Evolutionary conservation across 2,888 invertebrate species (phyloP).

Genomic region (Drosophila ezoana): DNA sequence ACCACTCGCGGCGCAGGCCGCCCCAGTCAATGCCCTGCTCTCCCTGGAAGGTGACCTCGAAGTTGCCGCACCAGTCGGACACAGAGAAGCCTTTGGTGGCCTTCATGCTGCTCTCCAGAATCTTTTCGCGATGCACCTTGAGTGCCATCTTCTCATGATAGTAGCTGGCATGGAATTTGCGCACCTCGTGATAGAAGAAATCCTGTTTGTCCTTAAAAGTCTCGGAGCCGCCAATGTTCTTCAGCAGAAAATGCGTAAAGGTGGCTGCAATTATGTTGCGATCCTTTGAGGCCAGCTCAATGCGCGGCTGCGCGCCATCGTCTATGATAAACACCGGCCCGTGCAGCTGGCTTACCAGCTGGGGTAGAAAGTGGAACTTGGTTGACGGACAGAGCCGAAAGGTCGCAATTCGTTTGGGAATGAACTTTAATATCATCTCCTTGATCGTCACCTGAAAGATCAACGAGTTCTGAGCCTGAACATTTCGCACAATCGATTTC

Average conservation of each 20-base stretch:
- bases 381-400: constrained; percentile 97
- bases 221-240: constrained; percentile 97
- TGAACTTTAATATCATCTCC: constrained; percentile 96
- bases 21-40: constrained; percentile 98
- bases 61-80: constrained; percentile 97
- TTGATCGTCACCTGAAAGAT: constrained; percentile 91
- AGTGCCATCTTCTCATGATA: constrained; percentile 94
- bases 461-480: constrained; percentile 82
- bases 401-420: constrained; percentile 95
- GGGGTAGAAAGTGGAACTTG: constrained; percentile 90
- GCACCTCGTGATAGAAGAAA: constrained; percentile 92
- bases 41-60: constrained; percentile 96
- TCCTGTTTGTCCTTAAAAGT: constrained; percentile 94
- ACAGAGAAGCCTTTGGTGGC: constrained; percentile 93
- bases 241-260: constrained; percentile 94
- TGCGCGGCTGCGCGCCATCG: constrained; percentile 95
- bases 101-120: constrained; percentile 93
- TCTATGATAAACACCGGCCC: constrained; percentile 92
- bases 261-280: constrained; percentile 96
- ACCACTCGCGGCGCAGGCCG: constrained; percentile 97
- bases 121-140: constrained; percentile 92
- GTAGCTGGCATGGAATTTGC: constrained; percentile 94
- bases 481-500: constrained; percentile 43
- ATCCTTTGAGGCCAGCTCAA: constrained; percentile 93
- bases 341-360: constrained; percentile 84